Percentiles rank a stretch among this genome's conserved stretches.
phyloP scores from a whole-genome alignment of 2,797 vertebrate genomes.

The Gymnothorax javanicus region DNA sequence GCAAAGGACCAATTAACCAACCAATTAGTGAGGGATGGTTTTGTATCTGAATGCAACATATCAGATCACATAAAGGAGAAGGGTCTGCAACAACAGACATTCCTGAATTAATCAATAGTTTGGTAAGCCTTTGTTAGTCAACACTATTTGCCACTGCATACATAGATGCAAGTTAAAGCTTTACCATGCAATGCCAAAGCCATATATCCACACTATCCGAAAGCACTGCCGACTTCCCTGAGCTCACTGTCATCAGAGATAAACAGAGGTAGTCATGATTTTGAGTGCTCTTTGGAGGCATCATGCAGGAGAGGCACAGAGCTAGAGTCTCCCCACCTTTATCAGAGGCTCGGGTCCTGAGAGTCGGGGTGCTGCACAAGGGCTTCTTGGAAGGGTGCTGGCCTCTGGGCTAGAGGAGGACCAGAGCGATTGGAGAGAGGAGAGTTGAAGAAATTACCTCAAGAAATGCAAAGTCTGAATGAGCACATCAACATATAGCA shows the following conservation, averaged over 20 bases:
- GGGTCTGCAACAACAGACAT: too few species aligned
- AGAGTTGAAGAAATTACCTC: neutral
- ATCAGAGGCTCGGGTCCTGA: constrained; percentile 56
- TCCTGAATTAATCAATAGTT: too few species aligned
- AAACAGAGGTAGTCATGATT: too few species aligned
- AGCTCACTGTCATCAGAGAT: too few species aligned
- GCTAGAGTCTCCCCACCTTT: constrained; percentile 52
- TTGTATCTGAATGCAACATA: neutral
- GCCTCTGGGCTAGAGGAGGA: constrained; percentile 63
- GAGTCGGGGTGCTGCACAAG: constrained; percentile 78
- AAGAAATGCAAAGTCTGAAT: neutral
- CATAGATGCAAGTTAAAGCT: too few species aligned
- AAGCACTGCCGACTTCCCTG: too few species aligned
- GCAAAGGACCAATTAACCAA: neutral
- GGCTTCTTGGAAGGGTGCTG: constrained; percentile 68
- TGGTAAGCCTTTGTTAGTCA: too few species aligned
- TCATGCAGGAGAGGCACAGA: neutral
- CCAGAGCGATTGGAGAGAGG: neutral
- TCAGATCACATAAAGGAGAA: neutral
- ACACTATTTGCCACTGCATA: too few species aligned
- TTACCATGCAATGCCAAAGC: too few species aligned
- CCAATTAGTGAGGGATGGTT: too few species aligned
- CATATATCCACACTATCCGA: too few species aligned
- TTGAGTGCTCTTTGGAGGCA: neutral
- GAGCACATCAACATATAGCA: neutral